Evolutionary conservation across 1,140 invertebrate genomes (phyloP), one percentile per base, ranked within the genome.

Genomic region (Drosophila burlai): DNA sequence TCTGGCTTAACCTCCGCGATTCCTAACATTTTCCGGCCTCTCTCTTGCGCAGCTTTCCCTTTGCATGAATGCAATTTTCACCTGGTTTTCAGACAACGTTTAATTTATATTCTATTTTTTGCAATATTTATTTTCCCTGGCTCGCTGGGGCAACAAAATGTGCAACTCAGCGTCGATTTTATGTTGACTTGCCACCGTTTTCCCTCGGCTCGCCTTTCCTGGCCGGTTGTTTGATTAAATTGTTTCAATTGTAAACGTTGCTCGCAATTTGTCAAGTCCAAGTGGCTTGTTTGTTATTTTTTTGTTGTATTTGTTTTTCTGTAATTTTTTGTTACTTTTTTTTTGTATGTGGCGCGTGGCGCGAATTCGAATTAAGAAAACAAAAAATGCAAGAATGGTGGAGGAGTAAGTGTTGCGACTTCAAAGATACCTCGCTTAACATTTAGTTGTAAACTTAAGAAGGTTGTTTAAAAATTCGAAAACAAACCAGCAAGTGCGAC

Each of bases 261-360:
- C 81, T 84, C 75, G 71, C 85, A 89, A 89, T 89, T 89, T 89
- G 84, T 89, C 84, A 90, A 81, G 69, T 66, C 57, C 78, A 90
- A 89, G 81, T 84, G 85, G 81, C 69, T 58, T 77, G 84, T 74
- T 86, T 77, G 63, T 65, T 65, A 43, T 58, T 43, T 15, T 60
- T 54, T 10, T 60, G 24, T 38, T 45, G 34, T 43, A 71, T 26
- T 15, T 38, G 36, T 13, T 38, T 13, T 36, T 8, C 24, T 15
- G 46, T 74, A 26, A 42, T 42, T 38, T 34, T 55, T 24, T 36
- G 7, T 13, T 18, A 43, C 38, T 36, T 55, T 58, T 58, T 72
- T 65, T 68, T 54, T 73, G 60, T 60, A 31, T 60, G 63, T 67
- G 71, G 80, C 80, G 76, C 68, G 83, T 87, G 80, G 66, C 76